Conservation (phyloP, 2,113 vertebrate species). For the Indri indri region DNA sequence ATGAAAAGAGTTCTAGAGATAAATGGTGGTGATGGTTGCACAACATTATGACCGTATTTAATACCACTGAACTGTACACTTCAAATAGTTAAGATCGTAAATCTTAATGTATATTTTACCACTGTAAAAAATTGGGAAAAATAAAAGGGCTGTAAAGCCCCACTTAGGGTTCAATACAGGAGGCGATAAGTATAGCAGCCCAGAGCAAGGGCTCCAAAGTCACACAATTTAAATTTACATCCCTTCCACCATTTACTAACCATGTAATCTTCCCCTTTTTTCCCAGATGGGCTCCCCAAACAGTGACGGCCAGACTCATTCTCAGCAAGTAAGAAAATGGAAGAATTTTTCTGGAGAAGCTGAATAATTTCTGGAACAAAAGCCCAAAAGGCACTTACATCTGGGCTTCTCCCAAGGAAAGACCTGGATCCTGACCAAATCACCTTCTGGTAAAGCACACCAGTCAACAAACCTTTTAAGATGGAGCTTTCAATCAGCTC, state of each 20-base stretch:
- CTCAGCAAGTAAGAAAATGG: neutral
- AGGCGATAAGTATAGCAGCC: neutral
- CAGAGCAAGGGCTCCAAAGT: neutral
- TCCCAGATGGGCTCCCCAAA: neutral
- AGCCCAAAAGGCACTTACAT: neutral
- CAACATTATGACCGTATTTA: neutral
- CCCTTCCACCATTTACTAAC: neutral
- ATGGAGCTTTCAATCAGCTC: neutral
- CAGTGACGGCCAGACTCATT: neutral
- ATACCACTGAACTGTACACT: neutral
- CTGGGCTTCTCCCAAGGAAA: neutral
- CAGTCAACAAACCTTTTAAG: neutral
- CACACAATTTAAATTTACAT: neutral
- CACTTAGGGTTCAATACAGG: neutral
- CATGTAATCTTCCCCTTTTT: neutral
- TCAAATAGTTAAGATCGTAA: neutral
- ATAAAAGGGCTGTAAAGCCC: neutral
- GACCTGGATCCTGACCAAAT: neutral
- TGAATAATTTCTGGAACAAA: neutral
- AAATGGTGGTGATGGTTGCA: neutral
- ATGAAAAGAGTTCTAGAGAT: neutral
- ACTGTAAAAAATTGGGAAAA: neutral
- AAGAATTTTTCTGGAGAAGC: slow-evolving; percentile 3
- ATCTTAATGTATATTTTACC: neutral
- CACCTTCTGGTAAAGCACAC: neutral